Evolutionary conservation across 2,888 invertebrate species (phyloP).

Genomic region (Boloria euphrosyne): DNA sequence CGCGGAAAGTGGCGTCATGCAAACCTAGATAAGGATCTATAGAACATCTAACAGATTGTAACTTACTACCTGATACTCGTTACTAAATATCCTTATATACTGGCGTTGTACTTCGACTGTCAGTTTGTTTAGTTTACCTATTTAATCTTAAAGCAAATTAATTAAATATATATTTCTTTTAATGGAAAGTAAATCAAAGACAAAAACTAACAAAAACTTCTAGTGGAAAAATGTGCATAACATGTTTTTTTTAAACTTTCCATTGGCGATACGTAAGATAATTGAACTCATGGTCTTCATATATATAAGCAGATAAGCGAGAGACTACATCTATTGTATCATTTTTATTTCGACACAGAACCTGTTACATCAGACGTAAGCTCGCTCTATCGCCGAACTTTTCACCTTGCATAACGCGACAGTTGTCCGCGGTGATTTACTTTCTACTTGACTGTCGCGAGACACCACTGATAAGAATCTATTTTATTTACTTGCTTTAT

Average conservation of each 20-base stretch:
- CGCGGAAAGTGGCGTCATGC: slow-evolving; percentile 41
- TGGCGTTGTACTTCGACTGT: no score
- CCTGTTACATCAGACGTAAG: slow-evolving; percentile 10
- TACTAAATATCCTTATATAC: slow-evolving; percentile 11
- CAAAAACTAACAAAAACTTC: no score
- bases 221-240: no score
- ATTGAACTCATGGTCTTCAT: no score
- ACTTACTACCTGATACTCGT: slow-evolving; percentile 21
- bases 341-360: not conserved
- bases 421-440: slow-evolving; percentile 16
- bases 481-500: not conserved
- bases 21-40: slow-evolving; percentile 42
- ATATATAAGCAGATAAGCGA: not conserved
- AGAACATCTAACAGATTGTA: slow-evolving; percentile 39
- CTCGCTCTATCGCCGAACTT: slow-evolving; percentile 13
- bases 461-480: not conserved
- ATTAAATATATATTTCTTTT: no score
- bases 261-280: no score
- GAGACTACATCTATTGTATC: no score
- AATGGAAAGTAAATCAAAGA: no score
- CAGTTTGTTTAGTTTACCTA: no score
- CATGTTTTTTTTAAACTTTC: no score
- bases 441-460: slow-evolving; percentile 13
- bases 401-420: slow-evolving; percentile 21
- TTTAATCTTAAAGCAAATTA: no score